Evolutionary conservation across 2,113 vertebrate species (phyloP), one percentile per base, ranked within the genome.

Genomic region (Pteropus alecto): DNA sequence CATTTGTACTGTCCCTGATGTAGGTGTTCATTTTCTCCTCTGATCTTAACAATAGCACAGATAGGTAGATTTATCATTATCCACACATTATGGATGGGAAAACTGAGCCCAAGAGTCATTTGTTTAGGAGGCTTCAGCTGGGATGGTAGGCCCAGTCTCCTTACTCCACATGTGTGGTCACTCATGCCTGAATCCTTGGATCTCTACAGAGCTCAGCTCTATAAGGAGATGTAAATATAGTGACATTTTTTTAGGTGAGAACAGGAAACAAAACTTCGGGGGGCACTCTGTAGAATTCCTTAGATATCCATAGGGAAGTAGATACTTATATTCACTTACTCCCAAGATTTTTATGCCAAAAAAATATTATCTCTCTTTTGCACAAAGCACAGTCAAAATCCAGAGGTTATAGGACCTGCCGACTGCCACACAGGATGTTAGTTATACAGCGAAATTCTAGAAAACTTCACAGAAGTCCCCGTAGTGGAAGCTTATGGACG

Each of bases 241-340:
- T 77, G 41, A 63, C 5, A 6, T n/a, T 93, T 93, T 93, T 94
- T 6, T 48, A 90, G 70, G 56, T 83, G 79, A 91, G 58, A 95
- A 93, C 63, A 95, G 74, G 87, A 96, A 97, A 82, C 84, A 58
- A 74, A 71, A 71, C 41, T n/a, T 48, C 46, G 35, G 18, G 28
- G 41, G 24, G 46, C 67, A 58, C 46, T 65, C 35, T 84, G 5
- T 84, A 78, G 87, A 63, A 83, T 65, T 79, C 84, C 87, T 85
- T 63, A 77, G 70, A 63, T 76, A 28, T 71, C 54, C 38, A 13
- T 38, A 90, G 68, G 56, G 30, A 87, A 96, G 51, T 88, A n/a
- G 60, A 88, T 84, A 74, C 43, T 85, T 58, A 54, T 19, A 41
- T 78, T n/a, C 43, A 22, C 92, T 92, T 92, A 92, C 33, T 84